A percentile compares a stretch with the other conserved stretches of the same genome.
These are phyloP conservation scores for Ischnus inquisitorius DNA, from an alignment of 2,888 invertebrate species.

Conservation along the genomic window DNA sequence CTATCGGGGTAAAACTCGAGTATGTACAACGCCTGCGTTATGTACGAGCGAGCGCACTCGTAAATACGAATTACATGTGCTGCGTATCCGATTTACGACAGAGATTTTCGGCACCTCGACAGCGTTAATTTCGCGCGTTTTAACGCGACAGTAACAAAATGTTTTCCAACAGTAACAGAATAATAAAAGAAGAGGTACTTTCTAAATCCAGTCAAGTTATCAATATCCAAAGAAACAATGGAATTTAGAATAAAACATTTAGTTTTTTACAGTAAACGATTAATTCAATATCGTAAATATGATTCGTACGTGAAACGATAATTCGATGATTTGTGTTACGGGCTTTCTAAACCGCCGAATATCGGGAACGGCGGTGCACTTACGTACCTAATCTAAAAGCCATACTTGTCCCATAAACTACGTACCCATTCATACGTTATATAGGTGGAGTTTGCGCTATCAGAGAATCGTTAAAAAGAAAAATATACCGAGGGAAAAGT, in stretches of 20 bases:
- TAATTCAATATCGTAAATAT: background rate
- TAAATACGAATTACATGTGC: conserved; percentile 6
- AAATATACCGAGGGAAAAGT: conserved; percentile 52
- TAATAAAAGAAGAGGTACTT: too few relatives aligned
- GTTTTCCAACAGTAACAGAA: background rate
- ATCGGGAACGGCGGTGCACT: conserved; percentile 48
- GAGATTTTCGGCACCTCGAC: conserved; percentile 3
- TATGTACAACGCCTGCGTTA: background rate
- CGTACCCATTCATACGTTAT: conserved; percentile 78
- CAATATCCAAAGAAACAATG: background rate
- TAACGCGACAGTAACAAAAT: background rate
- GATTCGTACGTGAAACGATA: conserved; percentile 7
- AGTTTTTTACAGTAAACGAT: too few relatives aligned
- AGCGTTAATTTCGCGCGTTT: conserved; percentile 16
- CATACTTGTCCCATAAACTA: conserved; percentile 83
- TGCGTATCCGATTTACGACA: background rate
- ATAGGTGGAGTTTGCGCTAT: conserved; percentile 76
- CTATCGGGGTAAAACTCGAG: conserved; percentile 42
- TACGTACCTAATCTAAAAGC: conserved; percentile 80
- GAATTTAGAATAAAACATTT: too few relatives aligned
- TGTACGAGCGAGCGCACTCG: background rate
- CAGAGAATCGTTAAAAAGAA: conserved; percentile 82
- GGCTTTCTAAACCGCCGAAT: conserved; percentile 57
- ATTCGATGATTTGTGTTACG: conserved; percentile 37
- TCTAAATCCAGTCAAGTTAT: too few relatives aligned